Evolutionary conservation across 2,797 vertebrate species (phyloP).

Genomic region (Pagetopsis macropterus): DNA sequence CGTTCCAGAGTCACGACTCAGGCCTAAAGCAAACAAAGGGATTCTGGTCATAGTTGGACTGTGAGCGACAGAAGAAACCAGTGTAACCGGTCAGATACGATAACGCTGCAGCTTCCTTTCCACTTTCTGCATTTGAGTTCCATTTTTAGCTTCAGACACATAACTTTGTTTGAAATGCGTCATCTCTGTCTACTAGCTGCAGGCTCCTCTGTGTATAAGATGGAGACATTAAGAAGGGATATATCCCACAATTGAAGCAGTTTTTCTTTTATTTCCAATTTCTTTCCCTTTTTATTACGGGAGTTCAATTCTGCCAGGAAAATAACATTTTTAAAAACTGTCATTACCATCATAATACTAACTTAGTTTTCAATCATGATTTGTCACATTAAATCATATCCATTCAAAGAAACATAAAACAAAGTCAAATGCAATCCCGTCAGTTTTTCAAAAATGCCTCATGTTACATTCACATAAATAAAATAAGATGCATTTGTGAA

Average conservation of each 20-base stretch:
- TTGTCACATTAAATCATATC: too few relatives aligned
- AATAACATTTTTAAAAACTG: background rate
- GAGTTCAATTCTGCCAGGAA: background rate
- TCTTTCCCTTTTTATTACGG: background rate
- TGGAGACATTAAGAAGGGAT: background rate
- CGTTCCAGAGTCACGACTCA: conserved; percentile 3
- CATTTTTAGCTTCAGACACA: conserved; percentile 29
- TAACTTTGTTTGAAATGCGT: background rate
- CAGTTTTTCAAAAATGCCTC: too few relatives aligned
- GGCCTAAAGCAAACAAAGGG: background rate
- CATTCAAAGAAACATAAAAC: background rate
- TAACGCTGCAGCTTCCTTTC: conserved; percentile 3
- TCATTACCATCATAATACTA: too few relatives aligned
- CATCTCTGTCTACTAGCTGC: background rate
- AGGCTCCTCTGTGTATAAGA: background rate
- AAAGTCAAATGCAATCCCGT: too few relatives aligned
- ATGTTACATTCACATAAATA: too few relatives aligned
- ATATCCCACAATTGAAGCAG: background rate
- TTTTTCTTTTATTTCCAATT: background rate
- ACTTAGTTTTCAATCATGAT: background rate
- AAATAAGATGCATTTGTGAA: background rate
- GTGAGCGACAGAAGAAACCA: conserved; percentile 13
- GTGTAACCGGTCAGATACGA: conserved; percentile 28
- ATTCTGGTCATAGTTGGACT: conserved; percentile 9
- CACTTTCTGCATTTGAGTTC: conserved; percentile 10